phyloP scores from a whole-genome alignment of 2,113 vertebrate species.

The Smithornis capensis region DNA sequence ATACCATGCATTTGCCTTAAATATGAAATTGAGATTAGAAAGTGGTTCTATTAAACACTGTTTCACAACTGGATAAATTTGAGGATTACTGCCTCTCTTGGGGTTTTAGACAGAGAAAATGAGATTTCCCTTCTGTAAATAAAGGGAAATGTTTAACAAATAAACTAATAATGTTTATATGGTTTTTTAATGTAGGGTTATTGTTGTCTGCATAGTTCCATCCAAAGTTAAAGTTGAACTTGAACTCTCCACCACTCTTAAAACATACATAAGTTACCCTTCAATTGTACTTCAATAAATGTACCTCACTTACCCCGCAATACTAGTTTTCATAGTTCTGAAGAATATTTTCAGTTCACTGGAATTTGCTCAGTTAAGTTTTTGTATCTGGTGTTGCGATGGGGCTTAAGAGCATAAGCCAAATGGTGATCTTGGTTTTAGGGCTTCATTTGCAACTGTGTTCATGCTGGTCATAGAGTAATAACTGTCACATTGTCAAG shows the following conservation, averaged over 20 bases:
- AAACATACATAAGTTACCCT: not conserved
- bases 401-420: not conserved
- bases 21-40: constrained; percentile 9
- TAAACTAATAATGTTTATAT: not conserved
- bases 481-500: not conserved
- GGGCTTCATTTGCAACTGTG: not conserved
- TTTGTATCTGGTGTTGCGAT: not conserved
- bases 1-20: constrained; percentile 1
- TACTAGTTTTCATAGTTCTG: not conserved
- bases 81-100: not conserved
- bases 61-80: constrained; percentile 3
- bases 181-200: not conserved
- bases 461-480: not conserved
- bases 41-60: not conserved
- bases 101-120: not conserved
- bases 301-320: not conserved
- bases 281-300: too few species aligned
- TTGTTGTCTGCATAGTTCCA: not conserved
- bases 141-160: not conserved
- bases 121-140: not conserved
- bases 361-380: not conserved
- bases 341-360: not conserved
- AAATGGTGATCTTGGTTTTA: not conserved
- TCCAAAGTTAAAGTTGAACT: not conserved
- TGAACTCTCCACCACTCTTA: not conserved